phyloP scores from a whole-genome alignment of 2,888 invertebrate genomes.

The Pristionchus fissidentatus region DNA sequence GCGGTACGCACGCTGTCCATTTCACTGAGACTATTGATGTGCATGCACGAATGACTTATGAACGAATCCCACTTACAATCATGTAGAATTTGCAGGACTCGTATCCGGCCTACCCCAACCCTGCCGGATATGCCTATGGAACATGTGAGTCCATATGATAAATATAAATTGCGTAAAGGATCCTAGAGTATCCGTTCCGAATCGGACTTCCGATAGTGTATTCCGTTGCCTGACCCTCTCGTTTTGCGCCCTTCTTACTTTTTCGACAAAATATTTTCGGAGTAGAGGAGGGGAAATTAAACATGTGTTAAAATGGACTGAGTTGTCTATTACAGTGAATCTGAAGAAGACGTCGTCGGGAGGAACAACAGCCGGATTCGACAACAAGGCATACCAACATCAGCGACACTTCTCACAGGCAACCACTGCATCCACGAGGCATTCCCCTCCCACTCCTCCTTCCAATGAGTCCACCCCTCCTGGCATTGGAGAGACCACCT shows the following conservation, averaged over 20 bases:
- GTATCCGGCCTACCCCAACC: conserved; percentile 59
- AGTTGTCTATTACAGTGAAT: conserved; percentile 37
- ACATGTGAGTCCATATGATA: conserved; percentile 58
- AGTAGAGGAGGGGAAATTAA: background rate
- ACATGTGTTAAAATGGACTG: conserved; percentile 17
- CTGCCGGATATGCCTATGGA: conserved; percentile 56
- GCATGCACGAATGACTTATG: background rate
- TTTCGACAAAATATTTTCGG: background rate
- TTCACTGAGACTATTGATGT: background rate
- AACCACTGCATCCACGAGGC: conserved; percentile 54
- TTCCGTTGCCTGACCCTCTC: background rate
- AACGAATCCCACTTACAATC: background rate
- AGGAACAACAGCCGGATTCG: conserved; percentile 57
- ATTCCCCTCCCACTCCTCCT: conserved; percentile 48
- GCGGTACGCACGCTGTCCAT: conserved; percentile 40
- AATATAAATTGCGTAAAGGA: too few relatives aligned
- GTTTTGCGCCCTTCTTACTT: background rate
- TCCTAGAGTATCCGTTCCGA: too few relatives aligned
- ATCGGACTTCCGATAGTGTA: too few relatives aligned
- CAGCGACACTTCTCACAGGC: conserved; percentile 62
- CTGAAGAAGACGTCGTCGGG: conserved; percentile 42
- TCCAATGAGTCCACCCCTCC: conserved; percentile 53
- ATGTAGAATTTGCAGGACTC: conserved; percentile 53
- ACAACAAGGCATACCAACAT: conserved; percentile 64
- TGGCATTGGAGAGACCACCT: conserved; percentile 74